Base-by-base conservation (phyloP, 2,797 vertebrate genomes). In the Erpetoichthys calabaricus region DNA sequence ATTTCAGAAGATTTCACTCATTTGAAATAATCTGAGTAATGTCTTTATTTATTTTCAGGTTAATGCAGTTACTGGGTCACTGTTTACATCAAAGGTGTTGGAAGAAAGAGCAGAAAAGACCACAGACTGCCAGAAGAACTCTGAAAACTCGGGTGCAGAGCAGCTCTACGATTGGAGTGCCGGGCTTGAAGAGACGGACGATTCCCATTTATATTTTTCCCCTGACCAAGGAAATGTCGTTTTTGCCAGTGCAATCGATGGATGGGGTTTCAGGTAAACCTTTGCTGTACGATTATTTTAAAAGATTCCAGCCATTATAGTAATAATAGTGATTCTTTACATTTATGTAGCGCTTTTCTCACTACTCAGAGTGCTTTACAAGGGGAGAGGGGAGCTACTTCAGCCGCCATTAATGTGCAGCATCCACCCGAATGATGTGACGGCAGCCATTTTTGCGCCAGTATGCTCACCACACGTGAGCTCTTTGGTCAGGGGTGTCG, bases 1-100 rank as follows among this genome's bases (percentile, higher is more conserved):
- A n/a, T n/a, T n/a, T n/a, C n/a, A n/a, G n/a, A 25, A 25, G 25
- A 25, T 25, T 25, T 25, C 25, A 25, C 25, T 25, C 25, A 25
- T 1, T 25, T 25, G 25, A 25, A 25, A 25, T 25, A 25, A 25
- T 25, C 25, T 25, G 25, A 25, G n/a, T 4, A n/a, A 49, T n/a
- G 56, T 7, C 50, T 56, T 57, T 51, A 58, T 55, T 63, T 45
- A 47, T 62, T 53, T 63, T 45, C 57, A 99, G 96, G 89, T 98
- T 50, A 99, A 99, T 5, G 94, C 94, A 2, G 83, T 98, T 60
- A 99, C 93, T 1, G 96, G 89, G 50, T 54, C 75, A 5, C 78
- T 98, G 64, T 99, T 94, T 71, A 94, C 92, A 3, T 97, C 93
- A 43, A 94, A 91, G 89, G 91, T 99, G 42, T 76, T 98, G 57